Conservation (phyloP, 2,888 invertebrate species). For the Catonia carolina region DNA sequence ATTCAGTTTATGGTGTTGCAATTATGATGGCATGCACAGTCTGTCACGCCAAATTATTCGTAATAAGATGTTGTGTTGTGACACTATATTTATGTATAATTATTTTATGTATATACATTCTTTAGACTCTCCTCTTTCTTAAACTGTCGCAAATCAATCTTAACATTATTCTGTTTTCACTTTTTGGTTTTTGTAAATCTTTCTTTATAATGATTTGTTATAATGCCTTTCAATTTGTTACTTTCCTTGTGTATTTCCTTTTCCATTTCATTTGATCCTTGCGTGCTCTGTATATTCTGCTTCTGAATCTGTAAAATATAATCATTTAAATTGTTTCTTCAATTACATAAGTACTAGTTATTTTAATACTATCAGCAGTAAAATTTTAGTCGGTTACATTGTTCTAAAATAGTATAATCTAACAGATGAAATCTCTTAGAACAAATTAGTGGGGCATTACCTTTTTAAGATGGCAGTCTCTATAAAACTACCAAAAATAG, state of each 20-base stretch:
- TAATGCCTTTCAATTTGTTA: background rate
- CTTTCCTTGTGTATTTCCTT: background rate
- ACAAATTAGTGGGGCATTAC: no score
- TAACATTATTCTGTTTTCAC: conserved; percentile 12
- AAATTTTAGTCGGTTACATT: no score
- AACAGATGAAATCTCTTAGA: no score
- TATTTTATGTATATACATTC: no score
- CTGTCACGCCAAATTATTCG: conserved; percentile 10
- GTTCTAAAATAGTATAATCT: no score
- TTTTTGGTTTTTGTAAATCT: conserved; percentile 5
- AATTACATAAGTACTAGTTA: no score
- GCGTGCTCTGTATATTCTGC: conserved; percentile 12
- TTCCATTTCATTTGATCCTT: background rate
- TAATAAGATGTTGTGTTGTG: conserved; percentile 24
- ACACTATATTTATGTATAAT: conserved; percentile 7
- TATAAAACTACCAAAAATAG: no score
- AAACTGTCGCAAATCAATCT: conserved; percentile 7
- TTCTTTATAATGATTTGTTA: no score
- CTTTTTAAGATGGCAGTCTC: no score
- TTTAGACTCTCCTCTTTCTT: conserved; percentile 7
- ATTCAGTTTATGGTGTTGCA: conserved; percentile 5
- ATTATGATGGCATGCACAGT: conserved; percentile 5
- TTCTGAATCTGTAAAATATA: conserved; percentile 1
- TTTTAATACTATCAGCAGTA: no score
- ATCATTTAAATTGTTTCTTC: no score